Evolutionary conservation across 1,140 invertebrate genomes (phyloP), one percentile per base, ranked within the genome.

Genomic region (Acromyrmex charruanus): DNA sequence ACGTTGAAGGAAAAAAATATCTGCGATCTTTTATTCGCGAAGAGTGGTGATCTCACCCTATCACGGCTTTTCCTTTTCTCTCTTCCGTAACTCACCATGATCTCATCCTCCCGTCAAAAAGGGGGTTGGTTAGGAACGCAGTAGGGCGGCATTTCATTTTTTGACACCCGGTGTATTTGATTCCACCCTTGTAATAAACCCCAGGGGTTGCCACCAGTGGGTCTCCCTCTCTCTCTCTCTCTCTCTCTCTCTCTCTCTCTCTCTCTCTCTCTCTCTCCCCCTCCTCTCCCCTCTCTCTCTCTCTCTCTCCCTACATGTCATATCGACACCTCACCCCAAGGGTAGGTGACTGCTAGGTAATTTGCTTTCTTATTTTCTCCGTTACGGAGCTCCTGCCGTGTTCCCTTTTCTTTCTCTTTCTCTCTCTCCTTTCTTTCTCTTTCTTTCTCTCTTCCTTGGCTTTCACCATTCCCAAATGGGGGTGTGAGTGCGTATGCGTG

Each of bases 141-240:
- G 77, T 92, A 92, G 94, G 92, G 91, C 91, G 92, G 90, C 91
- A 92, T 95, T 95, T 95, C 94, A 95, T 95, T 95, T 95, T 95
- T 95, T 95, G 95, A 95, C 95, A 95, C 95, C 95, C 95, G 95
- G 94, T 95, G 94, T 95, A 95, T 95, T 95, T 95, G 95, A 95
- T 95, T 95, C 94, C 93, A 94, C 94, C 95, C 94, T 94, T 95
- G 95, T 95, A 95, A 95, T 95, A 95, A 95, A 95, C 94, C 94
- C 94, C 93, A 93, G 93, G 93, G 93, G 94, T 93, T 92, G 89
- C 88, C 85, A 91, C 85, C 88, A 88, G 86, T 88, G 65, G 87
- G 74, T 91, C 88, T 89, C 80, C 12, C 85, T 79, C 58, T 69
- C 66, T 88, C 85, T 9, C 7, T 9, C 35, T 39, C 53, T 77